A percentile compares a stretch with the other conserved stretches of the same genome.
phyloP scores from a whole-genome alignment of 1,140 invertebrate genomes.

The Drosophila pruinosa region DNA sequence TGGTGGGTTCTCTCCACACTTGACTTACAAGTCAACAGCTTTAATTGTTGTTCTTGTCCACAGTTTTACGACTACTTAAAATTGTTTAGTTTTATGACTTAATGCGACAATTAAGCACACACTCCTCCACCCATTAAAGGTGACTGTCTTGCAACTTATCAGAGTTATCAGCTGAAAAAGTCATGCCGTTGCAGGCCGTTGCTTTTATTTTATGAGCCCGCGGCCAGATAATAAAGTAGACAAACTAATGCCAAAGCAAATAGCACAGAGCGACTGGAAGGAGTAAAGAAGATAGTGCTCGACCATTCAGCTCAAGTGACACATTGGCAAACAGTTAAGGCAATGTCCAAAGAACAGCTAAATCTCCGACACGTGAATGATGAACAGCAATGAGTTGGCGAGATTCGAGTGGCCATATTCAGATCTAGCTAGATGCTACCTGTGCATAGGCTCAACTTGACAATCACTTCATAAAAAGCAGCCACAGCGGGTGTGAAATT shows the following conservation, averaged over 20 bases:
- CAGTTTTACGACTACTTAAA: constrained; percentile 37
- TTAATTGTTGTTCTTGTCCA: constrained; percentile 50
- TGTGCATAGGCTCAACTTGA: constrained; percentile 20
- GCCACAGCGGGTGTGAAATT: constrained; percentile 74
- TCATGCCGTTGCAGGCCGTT: constrained; percentile 38
- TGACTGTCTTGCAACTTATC: constrained; percentile 9
- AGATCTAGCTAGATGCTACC: not conserved
- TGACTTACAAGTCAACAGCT: constrained; percentile 21
- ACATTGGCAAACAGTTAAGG: constrained; percentile 18
- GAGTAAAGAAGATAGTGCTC: not conserved
- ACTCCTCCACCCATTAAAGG: constrained; percentile 25
- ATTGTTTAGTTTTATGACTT: constrained; percentile 53
- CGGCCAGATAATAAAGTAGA: constrained; percentile 64
- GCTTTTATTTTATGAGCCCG: constrained; percentile 48
- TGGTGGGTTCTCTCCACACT: not conserved
- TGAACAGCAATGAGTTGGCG: constrained; percentile 29
- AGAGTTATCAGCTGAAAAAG: constrained; percentile 41
- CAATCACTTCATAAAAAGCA: constrained; percentile 52
- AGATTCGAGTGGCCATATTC: constrained; percentile 21
- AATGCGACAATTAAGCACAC: constrained; percentile 39
- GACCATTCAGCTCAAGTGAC: not conserved
- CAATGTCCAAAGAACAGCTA: not conserved
- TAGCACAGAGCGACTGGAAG: not conserved
- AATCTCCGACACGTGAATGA: not conserved
- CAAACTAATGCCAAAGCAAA: constrained; percentile 57